Evolutionary conservation across 2,113 vertebrate species (phyloP), one percentile per base, ranked within the genome.

Genomic region (Elaphurus davidianus): DNA sequence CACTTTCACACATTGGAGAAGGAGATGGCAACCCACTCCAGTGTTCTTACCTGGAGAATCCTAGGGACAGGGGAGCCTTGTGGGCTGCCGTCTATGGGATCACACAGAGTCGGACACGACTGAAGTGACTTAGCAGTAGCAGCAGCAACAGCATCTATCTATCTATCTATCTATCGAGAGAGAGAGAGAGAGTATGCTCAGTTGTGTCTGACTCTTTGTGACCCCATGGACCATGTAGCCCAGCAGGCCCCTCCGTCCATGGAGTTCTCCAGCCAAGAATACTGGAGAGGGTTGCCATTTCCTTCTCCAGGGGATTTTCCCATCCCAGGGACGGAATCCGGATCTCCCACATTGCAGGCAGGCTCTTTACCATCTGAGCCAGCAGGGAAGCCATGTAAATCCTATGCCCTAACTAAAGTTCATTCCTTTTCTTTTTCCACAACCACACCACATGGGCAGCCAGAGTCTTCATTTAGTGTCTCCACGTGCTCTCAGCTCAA

Each of bases 121-220:
- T 47, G 47, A 47, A 47, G 47, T 47, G 47, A 12, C 47, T 47
- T 47, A 47, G 47, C 47, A 47, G 47, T 2, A 47, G 47, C 40
- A 40, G 40, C 47, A 47, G 47, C 10, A 45, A 8, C 45, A 12
- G 47, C 47, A 12, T 3, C 47, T 50, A 50, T 50, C 47, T 50
- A 50, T 50, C 11, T 47, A 47, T 50, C 12, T 47, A 47, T 12
- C 2, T 47, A 47, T 10, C 10, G 1, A 40, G 40, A 40, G 40
- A 40, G 40, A 40, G 40, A 40, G 4, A 40, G 40, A 40, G 27
- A 62, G 60, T 19, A 67, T 36, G 64, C 64, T 71, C 64, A 71
- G 64, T 36, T 1, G 0, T 36, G 36, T 21, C 17, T 0, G 0
- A 71, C 17, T 21, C n/a, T 71, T 21, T 36, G 17, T 21, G 64